These are phyloP conservation scores for Drosophila repletoides DNA, from an alignment of 1,140 invertebrate species.

Conservation along the genomic window DNA sequence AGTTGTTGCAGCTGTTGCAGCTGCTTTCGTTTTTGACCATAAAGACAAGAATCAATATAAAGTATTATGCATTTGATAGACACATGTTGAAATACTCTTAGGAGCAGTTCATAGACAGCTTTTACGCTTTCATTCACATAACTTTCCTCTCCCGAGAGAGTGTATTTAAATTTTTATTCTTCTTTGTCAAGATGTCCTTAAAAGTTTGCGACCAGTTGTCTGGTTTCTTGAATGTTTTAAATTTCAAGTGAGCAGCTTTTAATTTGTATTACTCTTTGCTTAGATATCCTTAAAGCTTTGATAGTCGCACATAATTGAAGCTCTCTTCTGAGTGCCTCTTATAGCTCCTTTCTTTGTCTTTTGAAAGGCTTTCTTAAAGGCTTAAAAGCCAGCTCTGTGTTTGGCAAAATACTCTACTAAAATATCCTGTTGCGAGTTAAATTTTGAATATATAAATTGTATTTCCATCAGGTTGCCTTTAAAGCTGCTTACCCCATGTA, in stretches of 20 bases:
- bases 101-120: not conserved
- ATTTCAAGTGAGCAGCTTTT: not conserved
- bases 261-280: not conserved
- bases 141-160: not conserved
- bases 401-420: too few species aligned
- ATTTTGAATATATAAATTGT: too few species aligned
- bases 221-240: too few species aligned
- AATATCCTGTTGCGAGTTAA: too few species aligned
- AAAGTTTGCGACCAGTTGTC: too few species aligned
- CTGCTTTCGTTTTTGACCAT: not conserved
- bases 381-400: too few species aligned
- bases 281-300: not conserved
- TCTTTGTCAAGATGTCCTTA: too few species aligned
- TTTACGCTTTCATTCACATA: not conserved
- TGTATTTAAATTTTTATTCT: not conserved
- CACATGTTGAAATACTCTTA: conserved; percentile 6
- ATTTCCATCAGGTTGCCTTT: not conserved
- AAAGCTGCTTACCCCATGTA: too few species aligned
- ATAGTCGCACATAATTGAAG: too few species aligned
- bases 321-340: too few species aligned
- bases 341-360: too few species aligned
- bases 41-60: conserved; percentile 32
- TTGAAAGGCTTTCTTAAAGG: too few species aligned
- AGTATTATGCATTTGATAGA: conserved; percentile 23
- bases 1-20: conserved; percentile 38